These are phyloP conservation scores for Cercopithecus diana DNA, from an alignment of 2,797 vertebrate species.

Conservation along the genomic window DNA sequence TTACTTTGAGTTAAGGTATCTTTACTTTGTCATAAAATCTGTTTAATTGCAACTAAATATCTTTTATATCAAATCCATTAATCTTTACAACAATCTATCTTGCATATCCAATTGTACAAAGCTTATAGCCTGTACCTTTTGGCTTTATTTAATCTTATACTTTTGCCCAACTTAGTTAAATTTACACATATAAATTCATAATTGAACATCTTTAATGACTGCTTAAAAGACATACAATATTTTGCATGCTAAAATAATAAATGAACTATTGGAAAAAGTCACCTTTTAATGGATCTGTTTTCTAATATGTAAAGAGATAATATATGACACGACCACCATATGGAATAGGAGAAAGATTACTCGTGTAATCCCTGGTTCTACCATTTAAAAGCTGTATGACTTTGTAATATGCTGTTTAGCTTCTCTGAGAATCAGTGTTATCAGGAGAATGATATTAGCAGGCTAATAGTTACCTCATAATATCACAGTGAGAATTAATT, in stretches of 20 bases:
- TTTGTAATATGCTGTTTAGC: neutral
- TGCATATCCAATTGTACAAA: neutral
- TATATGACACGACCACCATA: neutral
- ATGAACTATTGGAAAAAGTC: neutral
- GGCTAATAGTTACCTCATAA: neutral
- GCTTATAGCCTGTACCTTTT: neutral
- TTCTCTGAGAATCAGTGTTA: constrained; percentile 33
- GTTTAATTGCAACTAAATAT: constrained; percentile 3
- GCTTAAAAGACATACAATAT: neutral
- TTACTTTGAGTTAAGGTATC: neutral
- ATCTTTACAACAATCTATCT: neutral
- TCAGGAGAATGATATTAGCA: neutral
- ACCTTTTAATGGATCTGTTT: neutral
- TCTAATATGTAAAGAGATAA: neutral
- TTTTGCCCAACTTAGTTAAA: neutral
- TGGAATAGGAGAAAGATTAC: neutral
- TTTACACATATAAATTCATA: neutral
- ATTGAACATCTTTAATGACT: neutral
- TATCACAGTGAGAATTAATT: constrained; percentile 10
- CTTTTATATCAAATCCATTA: neutral
- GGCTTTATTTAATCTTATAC: constrained; percentile 15
- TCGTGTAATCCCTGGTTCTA: neutral
- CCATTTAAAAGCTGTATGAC: neutral
- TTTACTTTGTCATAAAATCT: constrained; percentile 51
- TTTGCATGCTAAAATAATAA: constrained; percentile 9